Evolutionary conservation across 1,140 invertebrate genomes (phyloP).

Genomic region (Aplysia californica): DNA sequence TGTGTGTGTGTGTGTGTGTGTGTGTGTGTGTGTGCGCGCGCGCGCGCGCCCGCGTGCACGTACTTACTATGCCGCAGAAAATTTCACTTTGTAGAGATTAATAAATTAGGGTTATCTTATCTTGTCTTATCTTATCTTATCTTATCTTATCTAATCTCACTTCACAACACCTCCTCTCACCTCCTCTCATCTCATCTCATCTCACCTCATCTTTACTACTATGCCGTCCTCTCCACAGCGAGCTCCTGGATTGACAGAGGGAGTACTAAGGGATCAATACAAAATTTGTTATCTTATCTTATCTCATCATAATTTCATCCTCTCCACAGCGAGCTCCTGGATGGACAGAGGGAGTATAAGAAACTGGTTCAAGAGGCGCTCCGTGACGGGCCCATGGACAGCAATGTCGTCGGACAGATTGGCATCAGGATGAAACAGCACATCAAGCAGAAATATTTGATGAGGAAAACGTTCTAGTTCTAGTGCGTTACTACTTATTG

Average conservation of each 20-base stretch:
- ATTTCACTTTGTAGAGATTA: too few relatives aligned
- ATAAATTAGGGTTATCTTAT: too few relatives aligned
- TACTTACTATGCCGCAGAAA: too few relatives aligned
- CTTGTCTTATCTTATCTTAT: too few relatives aligned
- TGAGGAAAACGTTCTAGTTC: neutral
- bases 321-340: constrained; percentile 4
- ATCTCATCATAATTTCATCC: neutral
- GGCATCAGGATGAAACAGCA: constrained; percentile 14
- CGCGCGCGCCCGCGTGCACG: too few relatives aligned
- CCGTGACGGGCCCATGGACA: constrained; percentile 2
- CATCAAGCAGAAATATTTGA: neutral
- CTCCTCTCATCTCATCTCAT: neutral
- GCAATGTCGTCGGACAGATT: constrained; percentile 5
- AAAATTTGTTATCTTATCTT: neutral
- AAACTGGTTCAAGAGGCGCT: constrained; percentile 1
- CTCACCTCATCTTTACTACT: too few relatives aligned
- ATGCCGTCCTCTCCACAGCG: neutral
- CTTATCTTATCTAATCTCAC: neutral
- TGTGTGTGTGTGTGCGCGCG: too few relatives aligned
- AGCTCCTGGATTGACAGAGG: constrained; percentile 16
- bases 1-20: too few relatives aligned
- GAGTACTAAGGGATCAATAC: too few relatives aligned
- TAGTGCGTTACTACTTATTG: too few relatives aligned
- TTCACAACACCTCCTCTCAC: neutral
- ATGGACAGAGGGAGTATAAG: constrained; percentile 24